These are phyloP conservation scores for Melinaea marsaeus DNA, from an alignment of 2,888 invertebrate genomes.

Conservation along the genomic window DNA sequence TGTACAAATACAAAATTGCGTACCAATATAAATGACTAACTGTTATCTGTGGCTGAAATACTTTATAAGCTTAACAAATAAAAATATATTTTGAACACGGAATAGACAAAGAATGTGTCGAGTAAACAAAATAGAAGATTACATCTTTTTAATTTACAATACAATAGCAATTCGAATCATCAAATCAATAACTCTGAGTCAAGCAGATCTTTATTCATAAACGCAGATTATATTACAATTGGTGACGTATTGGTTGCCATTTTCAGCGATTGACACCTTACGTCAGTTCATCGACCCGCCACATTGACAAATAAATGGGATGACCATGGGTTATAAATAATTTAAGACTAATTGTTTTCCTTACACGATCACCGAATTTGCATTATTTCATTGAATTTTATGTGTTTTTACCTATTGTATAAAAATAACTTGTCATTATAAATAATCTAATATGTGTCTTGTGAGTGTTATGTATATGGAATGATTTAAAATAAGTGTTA, in stretches of 20 bases:
- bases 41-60: background rate
- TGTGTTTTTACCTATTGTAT: background rate
- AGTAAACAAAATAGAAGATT: background rate
- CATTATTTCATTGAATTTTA: background rate
- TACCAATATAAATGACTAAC: background rate
- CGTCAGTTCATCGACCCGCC: constrained; percentile 35
- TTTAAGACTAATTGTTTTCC: constrained; percentile 20
- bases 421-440: too few relatives aligned
- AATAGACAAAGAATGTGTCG: background rate
- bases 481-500: too few relatives aligned
- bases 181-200: background rate
- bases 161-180: background rate
- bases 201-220: constrained; percentile 25
- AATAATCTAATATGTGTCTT: too few relatives aligned
- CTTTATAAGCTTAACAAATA: background rate
- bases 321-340: constrained; percentile 22
- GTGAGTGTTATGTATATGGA: too few relatives aligned
- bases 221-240: constrained; percentile 34
- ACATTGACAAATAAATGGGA: constrained; percentile 30
- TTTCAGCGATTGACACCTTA: constrained; percentile 35
- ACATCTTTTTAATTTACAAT: constrained; percentile 1
- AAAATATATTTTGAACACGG: background rate
- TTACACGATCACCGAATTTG: constrained; percentile 1
- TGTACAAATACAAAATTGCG: background rate
- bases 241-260: constrained; percentile 37